phyloP scores from a whole-genome alignment of 64 coral and sea anemone species.

The Pocillopora verrucosa region DNA sequence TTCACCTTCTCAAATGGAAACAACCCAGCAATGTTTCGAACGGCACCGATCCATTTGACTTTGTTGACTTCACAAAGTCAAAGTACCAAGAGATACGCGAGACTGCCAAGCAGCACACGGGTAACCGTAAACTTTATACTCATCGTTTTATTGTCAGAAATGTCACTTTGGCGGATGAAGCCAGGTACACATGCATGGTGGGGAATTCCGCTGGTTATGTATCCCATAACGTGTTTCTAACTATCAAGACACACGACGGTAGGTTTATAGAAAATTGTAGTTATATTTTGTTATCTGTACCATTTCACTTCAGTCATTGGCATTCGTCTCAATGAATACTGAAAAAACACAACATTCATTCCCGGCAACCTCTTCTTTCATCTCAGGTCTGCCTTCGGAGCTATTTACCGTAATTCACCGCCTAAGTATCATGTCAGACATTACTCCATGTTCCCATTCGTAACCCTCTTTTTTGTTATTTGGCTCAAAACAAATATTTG shows the following conservation, averaged over 20 bases:
- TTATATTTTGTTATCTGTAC: too few relatives aligned
- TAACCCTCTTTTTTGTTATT: too few relatives aligned
- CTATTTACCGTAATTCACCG: too few relatives aligned
- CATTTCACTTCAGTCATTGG: too few relatives aligned
- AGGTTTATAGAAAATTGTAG: background rate
- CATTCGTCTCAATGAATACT: too few relatives aligned
- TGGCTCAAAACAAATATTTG: too few relatives aligned
- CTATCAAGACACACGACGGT: constrained; percentile 16
- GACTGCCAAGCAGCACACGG: background rate
- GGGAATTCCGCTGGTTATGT: constrained; percentile 28
- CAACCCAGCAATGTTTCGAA: constrained; percentile 3
- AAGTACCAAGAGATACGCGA: constrained; percentile 29
- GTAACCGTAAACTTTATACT: background rate
- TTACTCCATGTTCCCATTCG: too few relatives aligned
- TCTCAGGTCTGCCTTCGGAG: too few relatives aligned
- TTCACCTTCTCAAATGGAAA: constrained; percentile 58
- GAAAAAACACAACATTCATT: too few relatives aligned
- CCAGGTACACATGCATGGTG: constrained; percentile 57
- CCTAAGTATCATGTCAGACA: too few relatives aligned
- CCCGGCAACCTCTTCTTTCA: too few relatives aligned
- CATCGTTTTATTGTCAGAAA: constrained; percentile 50
- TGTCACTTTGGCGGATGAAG: constrained; percentile 46
- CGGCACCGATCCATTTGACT: constrained; percentile 5
- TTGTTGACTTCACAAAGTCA: constrained; percentile 28
- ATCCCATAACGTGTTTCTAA: constrained; percentile 18